phyloP scores from a whole-genome alignment of 1,140 invertebrate genomes.

The Drosophila chauvacae region DNA sequence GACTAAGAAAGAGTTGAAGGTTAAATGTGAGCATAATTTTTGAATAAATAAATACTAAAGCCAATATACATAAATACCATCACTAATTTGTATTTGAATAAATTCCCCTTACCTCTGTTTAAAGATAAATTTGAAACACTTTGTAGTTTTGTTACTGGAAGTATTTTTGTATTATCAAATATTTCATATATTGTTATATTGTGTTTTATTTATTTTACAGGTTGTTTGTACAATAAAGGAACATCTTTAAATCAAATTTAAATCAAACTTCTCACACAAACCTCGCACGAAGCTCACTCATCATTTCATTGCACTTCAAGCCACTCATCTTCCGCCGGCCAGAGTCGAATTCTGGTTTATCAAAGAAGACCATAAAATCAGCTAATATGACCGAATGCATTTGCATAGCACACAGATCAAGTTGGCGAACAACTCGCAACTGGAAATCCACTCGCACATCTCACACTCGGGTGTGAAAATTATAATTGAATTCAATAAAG shows the following conservation, averaged over 20 bases:
- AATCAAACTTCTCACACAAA: neutral
- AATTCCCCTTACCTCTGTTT: no score
- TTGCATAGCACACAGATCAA: slow-evolving; percentile 47
- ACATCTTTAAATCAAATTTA: neutral
- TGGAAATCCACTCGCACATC: slow-evolving; percentile 47
- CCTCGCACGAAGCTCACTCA: slow-evolving; percentile 29
- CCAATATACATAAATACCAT: neutral
- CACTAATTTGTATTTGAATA: neutral
- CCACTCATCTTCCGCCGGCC: slow-evolving; percentile 27
- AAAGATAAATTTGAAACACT: no score
- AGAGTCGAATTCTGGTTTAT: slow-evolving; percentile 47
- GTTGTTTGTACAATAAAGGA: no score
- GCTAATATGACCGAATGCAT: slow-evolving; percentile 67
- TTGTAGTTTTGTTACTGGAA: no score
- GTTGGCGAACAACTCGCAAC: slow-evolving; percentile 18
- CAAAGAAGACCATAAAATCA: slow-evolving; percentile 58
- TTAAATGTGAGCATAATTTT: neutral
- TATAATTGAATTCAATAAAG: slow-evolving; percentile 80
- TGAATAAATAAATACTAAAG: neutral
- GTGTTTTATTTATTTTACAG: no score
- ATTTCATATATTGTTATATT: no score
- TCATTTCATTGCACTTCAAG: slow-evolving; percentile 23
- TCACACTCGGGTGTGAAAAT: slow-evolving; percentile 74
- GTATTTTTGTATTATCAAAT: no score
- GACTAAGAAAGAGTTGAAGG: neutral